Conservation (phyloP, 2,888 invertebrate genomes). For the Drosophila parthenogenetica region DNA sequence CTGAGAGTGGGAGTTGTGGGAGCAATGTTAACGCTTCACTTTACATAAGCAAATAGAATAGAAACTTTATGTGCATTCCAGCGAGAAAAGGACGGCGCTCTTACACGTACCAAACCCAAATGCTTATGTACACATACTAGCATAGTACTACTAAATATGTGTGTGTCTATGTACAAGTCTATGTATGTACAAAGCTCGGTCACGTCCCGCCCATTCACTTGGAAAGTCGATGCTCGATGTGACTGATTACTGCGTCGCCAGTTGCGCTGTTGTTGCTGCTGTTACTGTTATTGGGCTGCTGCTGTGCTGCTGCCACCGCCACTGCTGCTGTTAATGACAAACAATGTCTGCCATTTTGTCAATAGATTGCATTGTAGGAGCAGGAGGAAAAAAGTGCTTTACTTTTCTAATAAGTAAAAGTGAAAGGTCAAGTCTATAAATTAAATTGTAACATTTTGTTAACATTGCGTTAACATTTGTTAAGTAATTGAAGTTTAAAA, state of each 20-base stretch:
- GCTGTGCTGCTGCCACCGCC: slow-evolving; percentile 15
- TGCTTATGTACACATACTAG: slow-evolving; percentile 8
- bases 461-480: not conserved
- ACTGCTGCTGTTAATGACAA: slow-evolving; percentile 70
- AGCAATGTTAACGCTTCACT: slow-evolving; percentile 56
- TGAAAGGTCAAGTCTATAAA: slow-evolving; percentile 44
- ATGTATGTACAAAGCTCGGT: slow-evolving; percentile 53
- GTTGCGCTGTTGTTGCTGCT: slow-evolving; percentile 36
- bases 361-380: slow-evolving; percentile 44
- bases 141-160: slow-evolving; percentile 9
- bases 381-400: not conserved
- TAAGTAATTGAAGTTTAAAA: not conserved
- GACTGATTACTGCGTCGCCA: slow-evolving; percentile 74
- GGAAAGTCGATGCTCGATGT: slow-evolving; percentile 80
- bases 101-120: slow-evolving; percentile 18
- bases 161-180: slow-evolving; percentile 13
- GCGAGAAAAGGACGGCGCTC: slow-evolving; percentile 54
- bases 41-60: slow-evolving; percentile 76
- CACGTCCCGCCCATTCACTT: slow-evolving; percentile 80
- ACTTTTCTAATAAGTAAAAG: slow-evolving; percentile 19
- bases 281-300: slow-evolving; percentile 27
- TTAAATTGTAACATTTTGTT: not conserved
- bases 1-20: slow-evolving; percentile 20
- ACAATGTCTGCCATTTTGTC: slow-evolving; percentile 76
- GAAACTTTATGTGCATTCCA: slow-evolving; percentile 47